Evolutionary conservation across 2,113 vertebrate species (phyloP).

Genomic region (Neomonachus schauinslandi): DNA sequence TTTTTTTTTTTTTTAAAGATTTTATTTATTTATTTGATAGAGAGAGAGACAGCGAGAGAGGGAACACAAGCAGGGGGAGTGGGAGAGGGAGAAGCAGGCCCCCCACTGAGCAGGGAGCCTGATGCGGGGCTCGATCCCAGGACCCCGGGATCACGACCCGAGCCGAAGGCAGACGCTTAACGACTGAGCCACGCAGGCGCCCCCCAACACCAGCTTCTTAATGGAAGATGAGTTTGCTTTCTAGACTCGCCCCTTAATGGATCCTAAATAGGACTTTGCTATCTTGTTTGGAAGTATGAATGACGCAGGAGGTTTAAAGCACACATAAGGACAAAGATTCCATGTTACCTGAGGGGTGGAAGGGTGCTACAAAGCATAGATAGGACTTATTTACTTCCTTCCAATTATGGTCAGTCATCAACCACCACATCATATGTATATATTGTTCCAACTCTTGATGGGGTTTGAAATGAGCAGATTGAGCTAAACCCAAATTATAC

Average conservation of each 20-base stretch:
- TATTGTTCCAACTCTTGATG: background rate
- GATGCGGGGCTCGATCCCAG: too few species aligned
- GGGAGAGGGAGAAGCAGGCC: too few species aligned
- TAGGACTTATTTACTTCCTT: background rate
- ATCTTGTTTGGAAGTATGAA: background rate
- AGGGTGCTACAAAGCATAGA: background rate
- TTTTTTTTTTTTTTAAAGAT: too few species aligned
- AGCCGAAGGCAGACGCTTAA: too few species aligned
- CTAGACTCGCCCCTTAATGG: background rate
- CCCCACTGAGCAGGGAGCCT: too few species aligned
- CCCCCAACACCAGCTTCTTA: background rate
- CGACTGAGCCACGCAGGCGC: too few species aligned
- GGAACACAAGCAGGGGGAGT: too few species aligned
- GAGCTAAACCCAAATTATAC: background rate
- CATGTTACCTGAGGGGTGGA: too few species aligned
- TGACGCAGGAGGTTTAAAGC: background rate
- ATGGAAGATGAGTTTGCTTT: background rate
- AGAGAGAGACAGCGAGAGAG: too few species aligned
- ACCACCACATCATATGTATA: background rate
- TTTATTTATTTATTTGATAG: too few species aligned
- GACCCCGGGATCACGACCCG: too few species aligned
- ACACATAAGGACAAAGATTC: background rate
- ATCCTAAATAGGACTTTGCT: background rate
- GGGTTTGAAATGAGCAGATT: conserved; percentile 24
- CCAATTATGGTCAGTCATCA: background rate